Evolutionary conservation across 2,113 vertebrate genomes (phyloP), one percentile per base, ranked within the genome.

Genomic region (Vidua macroura): DNA sequence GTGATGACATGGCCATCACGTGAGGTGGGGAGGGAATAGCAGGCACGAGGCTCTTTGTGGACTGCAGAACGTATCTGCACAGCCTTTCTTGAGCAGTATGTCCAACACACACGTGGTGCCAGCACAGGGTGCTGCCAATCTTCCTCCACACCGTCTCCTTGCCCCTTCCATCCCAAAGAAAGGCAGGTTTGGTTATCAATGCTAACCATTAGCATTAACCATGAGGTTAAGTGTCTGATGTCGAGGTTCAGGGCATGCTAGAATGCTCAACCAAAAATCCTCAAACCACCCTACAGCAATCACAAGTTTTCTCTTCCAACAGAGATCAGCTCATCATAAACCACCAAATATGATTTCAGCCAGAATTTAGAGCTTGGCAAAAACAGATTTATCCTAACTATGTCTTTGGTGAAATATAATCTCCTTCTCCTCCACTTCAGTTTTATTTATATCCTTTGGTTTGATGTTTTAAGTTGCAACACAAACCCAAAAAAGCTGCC

Each of bases 371-470:
- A 86, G 35, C 44, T 48, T 83, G 68, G 72, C 46, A 92, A 90
- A 95, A 93, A 25, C 24, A 88, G 35, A 35, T 44, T 73, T 43
- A 70, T 85, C 27, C 3, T 39, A 91, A 89, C 18, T 70, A 74
- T 60, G 64, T 23, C 53, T 24, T 72, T 83, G 43, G 25, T 90
- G 66, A 94, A 90, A 93, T 9, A 86, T 10, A 55, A 84, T 85
- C 70, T 76, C 13, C 43, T 74, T 33, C n/a, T 91, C 6, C 21
- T 63, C 35, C 30, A 37, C 49, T 69, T 62, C 35, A 53, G 66
- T 51, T 88, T 90, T 95, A 67, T 87, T 90, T 90, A 88, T 56
- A 86, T 73, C n/a, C 41, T 75, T 86, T 14, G 49, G 66, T 85
- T 92, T 94, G 59, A 53, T 88, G 55, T 13, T 69, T 77, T 58